These are phyloP conservation scores for Philopotamus ludificatus DNA, from an alignment of 1,140 invertebrate species.

Conservation along the genomic window DNA sequence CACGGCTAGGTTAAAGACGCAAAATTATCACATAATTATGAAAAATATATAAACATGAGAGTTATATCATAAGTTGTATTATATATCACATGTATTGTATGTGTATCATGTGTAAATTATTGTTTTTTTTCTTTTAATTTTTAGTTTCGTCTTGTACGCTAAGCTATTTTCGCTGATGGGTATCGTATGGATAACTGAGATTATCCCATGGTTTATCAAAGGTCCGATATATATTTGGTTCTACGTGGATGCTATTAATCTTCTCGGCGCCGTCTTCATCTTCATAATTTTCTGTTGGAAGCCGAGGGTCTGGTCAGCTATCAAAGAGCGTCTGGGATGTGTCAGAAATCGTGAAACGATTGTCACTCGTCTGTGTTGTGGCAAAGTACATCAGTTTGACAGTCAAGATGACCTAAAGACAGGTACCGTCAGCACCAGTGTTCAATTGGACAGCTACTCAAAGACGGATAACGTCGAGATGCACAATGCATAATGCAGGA, in stretches of 20 bases:
- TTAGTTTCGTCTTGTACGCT: slow-evolving; percentile 31
- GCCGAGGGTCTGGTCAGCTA: slow-evolving; percentile 26
- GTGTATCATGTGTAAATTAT: not conserved
- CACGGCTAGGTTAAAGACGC: no score
- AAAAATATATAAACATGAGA: no score
- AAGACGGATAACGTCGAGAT: no score
- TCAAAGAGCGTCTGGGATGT: slow-evolving; percentile 17
- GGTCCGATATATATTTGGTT: slow-evolving; percentile 34
- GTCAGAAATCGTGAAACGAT: not conserved
- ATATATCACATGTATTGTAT: no score
- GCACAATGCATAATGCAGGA: no score
- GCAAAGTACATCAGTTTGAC: not conserved
- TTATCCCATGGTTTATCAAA: slow-evolving; percentile 31
- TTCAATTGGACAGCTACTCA: no score
- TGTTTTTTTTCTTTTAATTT: slow-evolving; percentile 19
- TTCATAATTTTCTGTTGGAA: slow-evolving; percentile 40
- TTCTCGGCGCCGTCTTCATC: slow-evolving; percentile 36
- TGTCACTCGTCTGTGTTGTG: not conserved
- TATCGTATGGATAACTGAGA: slow-evolving; percentile 37
- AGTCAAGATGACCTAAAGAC: no score
- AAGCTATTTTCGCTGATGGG: slow-evolving; percentile 39
- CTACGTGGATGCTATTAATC: slow-evolving; percentile 34
- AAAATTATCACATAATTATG: no score
- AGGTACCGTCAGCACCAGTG: no score
- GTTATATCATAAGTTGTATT: no score